Base-by-base conservation (phyloP, 2,888 invertebrate genomes). In the Phortica magna region DNA sequence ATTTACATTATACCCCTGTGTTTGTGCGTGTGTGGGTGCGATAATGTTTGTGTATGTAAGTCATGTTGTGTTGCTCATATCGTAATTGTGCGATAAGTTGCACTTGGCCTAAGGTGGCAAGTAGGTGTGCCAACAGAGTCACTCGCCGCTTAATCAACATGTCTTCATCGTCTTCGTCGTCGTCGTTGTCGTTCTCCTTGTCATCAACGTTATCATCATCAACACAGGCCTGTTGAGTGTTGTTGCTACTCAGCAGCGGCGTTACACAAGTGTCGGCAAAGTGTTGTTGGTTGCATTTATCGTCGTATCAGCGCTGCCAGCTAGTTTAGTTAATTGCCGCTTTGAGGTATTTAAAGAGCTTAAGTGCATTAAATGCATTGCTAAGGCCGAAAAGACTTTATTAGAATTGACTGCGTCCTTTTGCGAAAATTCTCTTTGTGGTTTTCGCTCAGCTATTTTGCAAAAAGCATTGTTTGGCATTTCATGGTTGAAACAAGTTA, bases 1-100 rank as follows among this genome's bases (percentile, higher is more conserved):
- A 87, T 85, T 85, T 85, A 86, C 79, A 82, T 76, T 80, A 55
- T 55, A 61, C 31, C 5, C n/a, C 17, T 39, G 39, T 64, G 14
- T 64, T 3, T 64, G 12, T 39, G 64, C 12, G 31, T 31, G 64
- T 48, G 7, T 64, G 14, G 19, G 64, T 64, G n/a, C 19, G 9
- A 59, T 59, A 31, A 31, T 31, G 31, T 31, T 31, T 12, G 53
- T 19, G 59, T 19, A 59, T 19, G 59, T 59, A 22, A 59, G 19
- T 31, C 31, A 31, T 31, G 9, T 61, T 61, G 17, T 31, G 22
- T 31, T 65, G 22, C 22, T 22, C 9, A 22, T 22, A 65, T 31
- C 48, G 22, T 22, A 65, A 65, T 65, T 65, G 31, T 22, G 31
- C 65, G 65, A 65, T 65, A 61, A 61, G 61, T 61, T 61, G 22